phyloP scores from a whole-genome alignment of 2,797 vertebrate genomes.

The Lophius americanus region DNA sequence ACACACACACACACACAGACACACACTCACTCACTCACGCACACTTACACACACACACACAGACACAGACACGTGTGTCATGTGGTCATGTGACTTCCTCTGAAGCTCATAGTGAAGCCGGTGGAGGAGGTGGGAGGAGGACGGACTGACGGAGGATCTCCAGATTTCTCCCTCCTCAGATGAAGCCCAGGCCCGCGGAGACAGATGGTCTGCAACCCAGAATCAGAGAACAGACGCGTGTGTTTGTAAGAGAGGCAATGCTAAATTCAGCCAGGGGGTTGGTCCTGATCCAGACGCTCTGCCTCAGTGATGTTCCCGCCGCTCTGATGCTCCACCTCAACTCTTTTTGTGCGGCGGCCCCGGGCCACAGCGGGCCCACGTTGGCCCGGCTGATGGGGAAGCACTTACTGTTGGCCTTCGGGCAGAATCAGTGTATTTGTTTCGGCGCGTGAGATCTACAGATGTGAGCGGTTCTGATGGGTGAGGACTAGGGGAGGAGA shows the following conservation, averaged over 20 bases:
- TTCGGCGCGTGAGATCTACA: conserved; percentile 54
- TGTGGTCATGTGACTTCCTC: neutral
- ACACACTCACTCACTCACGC: conserved; percentile 25
- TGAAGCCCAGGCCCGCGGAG: conserved; percentile 23
- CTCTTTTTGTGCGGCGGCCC: conserved; percentile 51
- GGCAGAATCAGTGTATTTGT: conserved; percentile 58
- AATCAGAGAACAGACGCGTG: conserved; percentile 47
- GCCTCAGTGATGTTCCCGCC: conserved; percentile 68
- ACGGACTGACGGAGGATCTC: neutral
- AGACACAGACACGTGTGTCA: conserved; percentile 19
- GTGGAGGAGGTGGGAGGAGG: too few relatives aligned
- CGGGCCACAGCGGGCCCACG: conserved; percentile 15
- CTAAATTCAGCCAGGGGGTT: conserved; percentile 60
- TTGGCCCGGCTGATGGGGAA: conserved; percentile 37
- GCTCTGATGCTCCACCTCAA: conserved; percentile 71
- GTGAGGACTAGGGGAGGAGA: neutral
- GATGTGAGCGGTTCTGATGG: conserved; percentile 17
- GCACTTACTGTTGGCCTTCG: conserved; percentile 48
- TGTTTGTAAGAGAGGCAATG: conserved; percentile 68
- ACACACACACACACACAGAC: conserved; percentile 33
- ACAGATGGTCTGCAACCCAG: conserved; percentile 51
- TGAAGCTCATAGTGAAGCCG: neutral
- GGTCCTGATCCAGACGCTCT: conserved; percentile 60
- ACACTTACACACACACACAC: conserved; percentile 19
- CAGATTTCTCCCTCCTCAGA: conserved; percentile 9